Conservation (phyloP, 2,888 invertebrate species). For the Eupsilia transversa region DNA sequence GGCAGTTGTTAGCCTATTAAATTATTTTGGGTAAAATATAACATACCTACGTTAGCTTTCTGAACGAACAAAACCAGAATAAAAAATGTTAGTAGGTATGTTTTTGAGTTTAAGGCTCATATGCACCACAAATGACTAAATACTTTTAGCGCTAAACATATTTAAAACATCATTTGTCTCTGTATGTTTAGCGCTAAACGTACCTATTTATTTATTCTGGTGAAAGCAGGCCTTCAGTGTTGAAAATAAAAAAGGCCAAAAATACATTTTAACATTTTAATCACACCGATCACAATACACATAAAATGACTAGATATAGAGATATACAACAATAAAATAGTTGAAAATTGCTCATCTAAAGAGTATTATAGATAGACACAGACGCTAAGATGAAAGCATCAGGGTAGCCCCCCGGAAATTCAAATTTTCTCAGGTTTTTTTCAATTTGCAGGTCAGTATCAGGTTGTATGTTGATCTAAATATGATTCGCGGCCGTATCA, state of each 20-base stretch:
- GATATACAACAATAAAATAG: slow-evolving; percentile 68
- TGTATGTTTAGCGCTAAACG: not conserved
- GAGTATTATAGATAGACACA: slow-evolving; percentile 71
- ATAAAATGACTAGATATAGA: slow-evolving; percentile 78
- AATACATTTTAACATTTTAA: slow-evolving; percentile 63
- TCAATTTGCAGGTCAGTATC: too few species aligned
- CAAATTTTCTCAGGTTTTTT: too few species aligned
- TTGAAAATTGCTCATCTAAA: slow-evolving; percentile 72
- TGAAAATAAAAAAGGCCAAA: slow-evolving; percentile 38
- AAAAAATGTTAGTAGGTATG: too few species aligned
- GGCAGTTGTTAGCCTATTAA: not conserved
- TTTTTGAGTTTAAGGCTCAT: not conserved
- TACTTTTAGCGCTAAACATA: not conserved
- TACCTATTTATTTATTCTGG: not conserved
- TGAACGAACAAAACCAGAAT: too few species aligned
- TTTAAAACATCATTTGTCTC: not conserved
- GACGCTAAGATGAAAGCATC: too few species aligned
- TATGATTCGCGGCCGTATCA: too few species aligned
- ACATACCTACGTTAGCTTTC: not conserved
- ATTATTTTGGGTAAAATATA: not conserved
- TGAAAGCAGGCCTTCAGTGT: not conserved
- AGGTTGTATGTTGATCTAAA: too few species aligned
- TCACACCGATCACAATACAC: slow-evolving; percentile 79
- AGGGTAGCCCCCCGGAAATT: too few species aligned
- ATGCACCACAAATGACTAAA: not conserved